phyloP scores from a whole-genome alignment of 2,797 vertebrate species.

The Eulemur mongoz region DNA sequence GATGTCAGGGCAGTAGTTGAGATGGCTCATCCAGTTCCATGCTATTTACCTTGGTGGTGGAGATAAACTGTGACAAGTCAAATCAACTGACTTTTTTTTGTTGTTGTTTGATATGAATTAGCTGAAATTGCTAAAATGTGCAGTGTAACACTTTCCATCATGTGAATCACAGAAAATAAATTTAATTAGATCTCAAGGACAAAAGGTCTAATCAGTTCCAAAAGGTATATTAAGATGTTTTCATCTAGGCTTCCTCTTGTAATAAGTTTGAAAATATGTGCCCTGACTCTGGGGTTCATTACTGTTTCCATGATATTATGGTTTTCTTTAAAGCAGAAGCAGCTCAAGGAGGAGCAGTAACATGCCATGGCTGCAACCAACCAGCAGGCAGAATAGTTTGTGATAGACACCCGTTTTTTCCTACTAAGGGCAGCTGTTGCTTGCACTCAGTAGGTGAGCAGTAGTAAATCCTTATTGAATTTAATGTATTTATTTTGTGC shows the following conservation, averaged over 20 bases:
- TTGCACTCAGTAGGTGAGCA: not conserved
- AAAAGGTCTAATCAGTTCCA: not conserved
- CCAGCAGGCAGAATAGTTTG: not conserved
- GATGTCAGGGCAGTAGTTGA: not conserved
- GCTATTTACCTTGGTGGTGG: not conserved
- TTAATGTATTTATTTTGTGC: not conserved
- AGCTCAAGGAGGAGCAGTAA: not conserved
- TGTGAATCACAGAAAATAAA: not conserved
- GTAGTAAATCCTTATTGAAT: not conserved
- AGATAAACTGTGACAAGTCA: not conserved
- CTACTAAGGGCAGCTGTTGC: not conserved
- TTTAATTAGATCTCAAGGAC: not conserved
- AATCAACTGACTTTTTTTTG: not conserved
- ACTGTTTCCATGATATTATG: not conserved
- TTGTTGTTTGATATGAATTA: not conserved
- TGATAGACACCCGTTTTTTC: not conserved
- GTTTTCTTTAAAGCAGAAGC: not conserved
- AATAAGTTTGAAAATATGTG: not conserved
- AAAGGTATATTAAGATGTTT: not conserved
- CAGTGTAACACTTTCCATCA: not conserved
- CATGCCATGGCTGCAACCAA: not conserved
- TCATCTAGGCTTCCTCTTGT: not conserved
- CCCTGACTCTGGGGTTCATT: not conserved
- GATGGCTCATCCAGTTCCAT: accelerated
- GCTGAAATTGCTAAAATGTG: not conserved